Percentiles rank a stretch among this genome's conserved stretches.
Evolutionary conservation across 2,113 vertebrate species (phyloP).

Genomic region (Recurvirostra avosetta): DNA sequence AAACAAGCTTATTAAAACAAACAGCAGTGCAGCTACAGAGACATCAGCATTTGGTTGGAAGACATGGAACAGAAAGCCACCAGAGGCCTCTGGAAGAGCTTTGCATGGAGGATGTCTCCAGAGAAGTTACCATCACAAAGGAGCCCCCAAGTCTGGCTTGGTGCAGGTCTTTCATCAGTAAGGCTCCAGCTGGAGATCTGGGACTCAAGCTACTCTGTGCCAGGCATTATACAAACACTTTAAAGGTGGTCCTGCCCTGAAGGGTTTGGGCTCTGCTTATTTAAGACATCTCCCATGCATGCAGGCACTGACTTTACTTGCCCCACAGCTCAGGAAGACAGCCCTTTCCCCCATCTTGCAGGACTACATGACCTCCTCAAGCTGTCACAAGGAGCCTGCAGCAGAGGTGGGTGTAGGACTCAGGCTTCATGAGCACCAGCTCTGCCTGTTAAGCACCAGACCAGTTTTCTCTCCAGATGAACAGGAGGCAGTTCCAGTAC

Average conservation of each 20-base stretch:
- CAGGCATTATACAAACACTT: background rate
- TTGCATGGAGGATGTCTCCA: background rate
- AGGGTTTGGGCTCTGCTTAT: background rate
- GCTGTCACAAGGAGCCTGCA: background rate
- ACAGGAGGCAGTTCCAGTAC: background rate
- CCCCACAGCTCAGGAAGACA: background rate
- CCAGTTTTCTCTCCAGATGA: background rate
- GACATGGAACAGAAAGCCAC: background rate
- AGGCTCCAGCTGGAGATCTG: background rate
- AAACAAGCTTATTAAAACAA: background rate
- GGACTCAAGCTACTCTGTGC: background rate
- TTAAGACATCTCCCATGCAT: background rate
- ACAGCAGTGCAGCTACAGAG: background rate
- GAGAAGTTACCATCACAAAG: fast-evolving
- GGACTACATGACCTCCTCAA: background rate
- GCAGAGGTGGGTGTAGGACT: background rate
- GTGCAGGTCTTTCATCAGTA: background rate
- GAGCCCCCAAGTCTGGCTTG: background rate
- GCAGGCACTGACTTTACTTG: background rate
- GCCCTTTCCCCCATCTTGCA: background rate
- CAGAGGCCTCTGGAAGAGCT: background rate
- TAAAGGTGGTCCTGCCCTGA: background rate
- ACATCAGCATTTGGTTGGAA: background rate
- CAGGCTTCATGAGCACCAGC: background rate
- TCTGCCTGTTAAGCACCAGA: background rate